Percentiles rank a stretch among this genome's conserved stretches.
Evolutionary conservation across 2,888 invertebrate species (phyloP).

Genomic region (Drosophila neonasuta): DNA sequence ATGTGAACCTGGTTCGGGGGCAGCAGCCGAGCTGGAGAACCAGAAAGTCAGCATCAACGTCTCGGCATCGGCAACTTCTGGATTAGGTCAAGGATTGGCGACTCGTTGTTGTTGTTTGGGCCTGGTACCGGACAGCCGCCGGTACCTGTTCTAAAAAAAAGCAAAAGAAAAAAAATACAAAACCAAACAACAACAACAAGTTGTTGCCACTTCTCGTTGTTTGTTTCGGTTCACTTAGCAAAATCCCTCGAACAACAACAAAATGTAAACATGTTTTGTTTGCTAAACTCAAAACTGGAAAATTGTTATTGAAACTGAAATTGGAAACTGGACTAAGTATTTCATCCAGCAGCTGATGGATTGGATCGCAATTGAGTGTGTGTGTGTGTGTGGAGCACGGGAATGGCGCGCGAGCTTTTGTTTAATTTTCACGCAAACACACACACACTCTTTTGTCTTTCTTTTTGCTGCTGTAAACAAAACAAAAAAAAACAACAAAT

Average conservation of each 20-base stretch:
- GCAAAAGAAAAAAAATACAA: slow-evolving; percentile 18
- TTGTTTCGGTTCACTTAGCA: slow-evolving; percentile 44
- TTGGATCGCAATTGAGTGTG: slow-evolving; percentile 4
- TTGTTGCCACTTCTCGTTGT: slow-evolving; percentile 52
- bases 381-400: not conserved
- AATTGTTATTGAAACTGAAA: slow-evolving; percentile 40
- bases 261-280: slow-evolving; percentile 44
- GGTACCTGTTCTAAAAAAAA: slow-evolving; percentile 77
- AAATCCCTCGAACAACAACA: slow-evolving; percentile 27
- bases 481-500: slow-evolving; percentile 26
- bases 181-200: slow-evolving; percentile 27
- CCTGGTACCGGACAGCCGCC: slow-evolving; percentile 45
- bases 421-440: slow-evolving; percentile 13
- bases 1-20: slow-evolving; percentile 65
- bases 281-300: slow-evolving; percentile 33
- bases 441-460: too few species aligned
- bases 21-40: slow-evolving; percentile 47
- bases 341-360: slow-evolving; percentile 1
- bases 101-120: slow-evolving; percentile 61
- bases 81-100: slow-evolving; percentile 81
- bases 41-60: slow-evolving; percentile 65
- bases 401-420: slow-evolving; percentile 2
- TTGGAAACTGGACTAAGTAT: slow-evolving; percentile 34
- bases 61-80: slow-evolving; percentile 64
- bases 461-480: slow-evolving; percentile 33